Base-by-base conservation (phyloP, 1,140 invertebrate genomes). In the Ceratosolen fusciceps region DNA sequence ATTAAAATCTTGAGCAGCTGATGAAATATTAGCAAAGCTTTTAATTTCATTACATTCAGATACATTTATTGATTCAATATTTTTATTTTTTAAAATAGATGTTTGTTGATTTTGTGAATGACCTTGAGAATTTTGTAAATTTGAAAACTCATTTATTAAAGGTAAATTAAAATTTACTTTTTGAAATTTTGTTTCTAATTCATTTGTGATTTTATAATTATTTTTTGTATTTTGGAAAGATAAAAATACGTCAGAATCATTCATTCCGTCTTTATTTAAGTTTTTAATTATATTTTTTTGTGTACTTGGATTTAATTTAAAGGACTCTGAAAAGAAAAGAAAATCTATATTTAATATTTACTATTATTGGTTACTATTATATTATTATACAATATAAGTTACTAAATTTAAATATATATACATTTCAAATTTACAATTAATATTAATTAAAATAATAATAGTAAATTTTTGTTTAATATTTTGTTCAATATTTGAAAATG, bases 131-230 rank as follows among this genome's bases (percentile, higher is more conserved):
- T 88, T 86, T 14, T 87, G 86, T n/a, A 86, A 88, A 26, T 73
- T 83, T 72, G 88, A 87, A 56, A 85, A 84, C 78, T 88, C 85
- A 65, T 84, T 86, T 52, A 88, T 87, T 39, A 88, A 80, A 80
- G 84, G 83, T 34, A 88, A 83, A 81, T 86, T 88, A 67, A 86
- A 84, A 77, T 82, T 84, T 37, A 85, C 79, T 56, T 81, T 76
- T 67, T 34, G 16, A n/a, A 24, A 56, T 39, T 80, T 60, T 39
- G 34, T 37, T 49, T 62, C 37, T 31, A 31, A 43, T 58, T n/a
- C 10, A 65, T 0, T 49, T 68, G 72, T 58, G 62, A 3, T 54
- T 39, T 39, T 34, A 58, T 39, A 3, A 77, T 54, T 37, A 70
- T 37, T 2, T 37, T 8, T 26, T 16, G 37, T 62, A 56, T 37